These are phyloP conservation scores for Hydractinia echinata DNA, from an alignment of 30 jellyfish, hydroid and myxozoan species.

Conservation along the genomic window DNA sequence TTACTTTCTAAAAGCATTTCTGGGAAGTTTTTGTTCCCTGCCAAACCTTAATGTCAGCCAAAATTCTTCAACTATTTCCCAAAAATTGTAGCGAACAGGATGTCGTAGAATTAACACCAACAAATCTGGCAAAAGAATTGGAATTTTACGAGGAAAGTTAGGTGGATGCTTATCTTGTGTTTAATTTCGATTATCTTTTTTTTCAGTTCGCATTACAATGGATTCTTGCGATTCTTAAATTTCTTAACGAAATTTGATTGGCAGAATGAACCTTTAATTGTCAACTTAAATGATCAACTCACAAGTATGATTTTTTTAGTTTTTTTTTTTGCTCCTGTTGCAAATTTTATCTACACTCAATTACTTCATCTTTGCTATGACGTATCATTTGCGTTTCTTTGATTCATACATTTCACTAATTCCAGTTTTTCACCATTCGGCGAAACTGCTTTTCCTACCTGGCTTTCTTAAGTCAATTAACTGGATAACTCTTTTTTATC, in stretches of 20 bases:
- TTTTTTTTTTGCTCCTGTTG: not conserved
- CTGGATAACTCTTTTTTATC: not conserved
- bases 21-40: no score
- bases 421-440: not conserved
- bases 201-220: constrained; percentile 64
- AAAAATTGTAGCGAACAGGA: no score
- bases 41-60: no score
- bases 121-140: not conserved
- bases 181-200: not conserved
- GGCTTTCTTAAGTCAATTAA: not conserved
- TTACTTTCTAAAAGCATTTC: no score
- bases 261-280: constrained; percentile 68
- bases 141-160: not conserved
- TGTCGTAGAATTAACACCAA: no score
- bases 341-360: not conserved
- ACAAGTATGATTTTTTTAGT: constrained; percentile 42
- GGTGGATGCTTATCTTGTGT: not conserved
- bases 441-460: not conserved
- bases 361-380: not conserved
- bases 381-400: not conserved
- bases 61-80: no score
- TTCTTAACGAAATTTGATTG: constrained; percentile 55
- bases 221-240: constrained; percentile 68
- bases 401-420: not conserved
- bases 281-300: constrained; percentile 53